Percentiles rank a stretch among this genome's conserved stretches.
Conservation (phyloP, 92 coral and sea anemone genomes). For the Isaurus tuberculatus region DNA sequence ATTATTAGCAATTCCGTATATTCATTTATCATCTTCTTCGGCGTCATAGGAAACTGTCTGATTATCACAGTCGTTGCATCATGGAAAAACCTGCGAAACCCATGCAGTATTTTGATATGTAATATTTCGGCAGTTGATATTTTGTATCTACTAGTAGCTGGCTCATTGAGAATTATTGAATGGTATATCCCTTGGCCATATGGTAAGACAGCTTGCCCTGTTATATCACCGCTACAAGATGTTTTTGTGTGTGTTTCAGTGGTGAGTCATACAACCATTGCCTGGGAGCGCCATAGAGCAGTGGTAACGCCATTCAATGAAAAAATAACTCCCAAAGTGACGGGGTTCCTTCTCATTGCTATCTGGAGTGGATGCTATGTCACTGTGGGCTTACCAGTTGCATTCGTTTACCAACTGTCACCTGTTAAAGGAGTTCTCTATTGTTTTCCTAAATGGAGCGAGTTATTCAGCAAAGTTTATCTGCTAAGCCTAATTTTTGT, state of each 20-base stretch:
- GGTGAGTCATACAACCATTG: slow-evolving; percentile 53
- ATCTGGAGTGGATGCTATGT: slow-evolving; percentile 51
- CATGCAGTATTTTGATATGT: slow-evolving; percentile 63
- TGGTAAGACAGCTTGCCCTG: slow-evolving; percentile 62
- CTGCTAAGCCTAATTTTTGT: slow-evolving; percentile 51
- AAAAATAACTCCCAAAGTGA: slow-evolving; percentile 20
- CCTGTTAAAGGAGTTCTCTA: not conserved
- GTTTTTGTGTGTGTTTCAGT: slow-evolving; percentile 56
- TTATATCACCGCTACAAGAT: slow-evolving; percentile 54
- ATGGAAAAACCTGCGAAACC: slow-evolving; percentile 68
- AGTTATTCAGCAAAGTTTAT: slow-evolving; percentile 47
- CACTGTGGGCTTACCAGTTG: slow-evolving; percentile 41
- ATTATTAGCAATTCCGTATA: slow-evolving; percentile 32
- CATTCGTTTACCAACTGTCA: slow-evolving; percentile 5
- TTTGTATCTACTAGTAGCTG: slow-evolving; percentile 58
- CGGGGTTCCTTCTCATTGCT: slow-evolving; percentile 16
- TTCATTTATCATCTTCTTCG: slow-evolving; percentile 49
- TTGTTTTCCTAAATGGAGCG: slow-evolving; percentile 27
- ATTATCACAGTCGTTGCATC: slow-evolving; percentile 52
- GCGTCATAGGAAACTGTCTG: slow-evolving; percentile 64
- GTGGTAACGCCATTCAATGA: slow-evolving; percentile 49
- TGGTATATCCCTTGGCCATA: slow-evolving; percentile 62
- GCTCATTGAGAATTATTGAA: slow-evolving; percentile 58
- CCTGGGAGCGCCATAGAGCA: slow-evolving; percentile 62
- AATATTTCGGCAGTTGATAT: slow-evolving; percentile 68